Evolutionary conservation across 2,113 vertebrate genomes (phyloP).

Genomic region (Clarias gariepinus): DNA sequence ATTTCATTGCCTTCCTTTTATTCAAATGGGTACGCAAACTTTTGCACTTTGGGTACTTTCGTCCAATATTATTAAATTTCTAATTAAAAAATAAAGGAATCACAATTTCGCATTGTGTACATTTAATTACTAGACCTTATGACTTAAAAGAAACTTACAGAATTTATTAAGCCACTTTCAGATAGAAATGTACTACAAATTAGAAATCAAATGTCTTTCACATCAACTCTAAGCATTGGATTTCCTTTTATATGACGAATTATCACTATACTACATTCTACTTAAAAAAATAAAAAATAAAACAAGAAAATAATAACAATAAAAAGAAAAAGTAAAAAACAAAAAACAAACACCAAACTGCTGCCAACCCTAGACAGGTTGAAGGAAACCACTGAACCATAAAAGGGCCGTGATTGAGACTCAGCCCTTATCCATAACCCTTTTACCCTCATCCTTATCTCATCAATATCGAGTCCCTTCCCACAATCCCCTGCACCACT

Average conservation of each 20-base stretch:
- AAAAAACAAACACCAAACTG: constrained; percentile 70
- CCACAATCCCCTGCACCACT: constrained; percentile 48
- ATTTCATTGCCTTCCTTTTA: not conserved
- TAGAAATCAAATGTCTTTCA: constrained; percentile 32
- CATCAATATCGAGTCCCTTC: constrained; percentile 2
- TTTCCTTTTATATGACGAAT: not conserved
- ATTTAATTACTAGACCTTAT: not conserved
- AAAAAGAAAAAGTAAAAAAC: constrained; percentile 43
- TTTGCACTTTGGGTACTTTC: not conserved
- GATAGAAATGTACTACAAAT: constrained; percentile 30
- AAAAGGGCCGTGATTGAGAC: constrained; percentile 59
- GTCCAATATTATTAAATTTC: not conserved
- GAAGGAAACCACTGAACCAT: constrained; percentile 59
- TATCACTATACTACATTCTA: constrained; percentile 36
- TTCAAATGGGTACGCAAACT: not conserved
- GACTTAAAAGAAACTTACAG: not conserved
- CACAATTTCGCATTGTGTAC: not conserved
- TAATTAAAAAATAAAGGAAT: not conserved
- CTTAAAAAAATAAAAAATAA: not conserved
- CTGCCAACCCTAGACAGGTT: constrained; percentile 70
- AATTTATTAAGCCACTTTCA: constrained; percentile 12
- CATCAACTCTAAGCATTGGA: constrained; percentile 7
- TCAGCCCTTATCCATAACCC: constrained; percentile 30
- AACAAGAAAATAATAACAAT: not conserved
- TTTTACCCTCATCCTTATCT: not conserved